A percentile compares a stretch with the other conserved stretches of the same genome.
Evolutionary conservation across 2,797 vertebrate genomes (phyloP).

Genomic region (Simalia tracyae): DNA sequence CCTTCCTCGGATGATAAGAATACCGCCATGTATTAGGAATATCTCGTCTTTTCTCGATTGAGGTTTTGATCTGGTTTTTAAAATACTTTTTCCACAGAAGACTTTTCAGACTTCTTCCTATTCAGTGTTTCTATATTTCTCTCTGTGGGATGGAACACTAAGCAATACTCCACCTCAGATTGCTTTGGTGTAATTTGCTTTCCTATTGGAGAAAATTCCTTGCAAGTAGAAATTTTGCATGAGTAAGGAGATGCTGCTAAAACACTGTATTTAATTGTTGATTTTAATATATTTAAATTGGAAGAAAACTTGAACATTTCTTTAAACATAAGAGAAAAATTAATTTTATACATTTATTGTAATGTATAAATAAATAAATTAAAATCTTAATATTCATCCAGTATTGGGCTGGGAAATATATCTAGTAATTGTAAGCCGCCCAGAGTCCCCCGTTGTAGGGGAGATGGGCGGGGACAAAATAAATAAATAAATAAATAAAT

Average conservation of each 20-base stretch:
- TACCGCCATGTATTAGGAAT: neutral
- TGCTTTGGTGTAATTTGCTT: neutral
- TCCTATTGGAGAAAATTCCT: neutral
- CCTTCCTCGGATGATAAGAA: neutral
- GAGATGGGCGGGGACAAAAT: too few species aligned
- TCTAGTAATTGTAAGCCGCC: neutral
- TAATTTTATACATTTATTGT: neutral
- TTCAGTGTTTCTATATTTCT: neutral
- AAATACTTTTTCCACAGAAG: neutral
- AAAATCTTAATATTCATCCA: neutral
- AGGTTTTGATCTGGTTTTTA: neutral
- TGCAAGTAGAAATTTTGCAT: neutral
- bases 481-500: too few species aligned
- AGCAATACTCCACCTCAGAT: too few species aligned
- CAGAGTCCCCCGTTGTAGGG: too few species aligned
- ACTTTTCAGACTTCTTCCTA: neutral
- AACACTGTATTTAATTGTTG: neutral
- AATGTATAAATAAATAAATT: neutral
- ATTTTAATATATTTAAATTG: neutral
- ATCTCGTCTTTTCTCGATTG: neutral
- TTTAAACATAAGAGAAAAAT: neutral
- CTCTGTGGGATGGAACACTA: neutral
- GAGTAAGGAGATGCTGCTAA: neutral
- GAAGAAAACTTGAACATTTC: neutral
- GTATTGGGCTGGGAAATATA: neutral